Percentiles rank a stretch among this genome's conserved stretches.
phyloP scores from a whole-genome alignment of 2,113 vertebrate genomes.

The Blennius ocellaris region DNA sequence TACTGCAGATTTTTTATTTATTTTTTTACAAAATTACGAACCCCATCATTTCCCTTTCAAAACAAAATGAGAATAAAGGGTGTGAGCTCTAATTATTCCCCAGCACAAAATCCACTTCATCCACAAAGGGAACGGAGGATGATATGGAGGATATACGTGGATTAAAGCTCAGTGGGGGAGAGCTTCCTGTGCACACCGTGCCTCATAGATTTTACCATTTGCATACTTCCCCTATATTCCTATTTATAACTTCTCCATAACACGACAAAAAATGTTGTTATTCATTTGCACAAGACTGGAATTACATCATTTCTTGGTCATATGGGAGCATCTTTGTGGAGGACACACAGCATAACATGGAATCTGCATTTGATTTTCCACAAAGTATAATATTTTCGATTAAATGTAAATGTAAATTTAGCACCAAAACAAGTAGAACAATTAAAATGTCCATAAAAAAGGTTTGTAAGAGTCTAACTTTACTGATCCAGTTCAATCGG shows the following conservation, averaged over 20 bases:
- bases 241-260: constrained; percentile 44
- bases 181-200: background rate
- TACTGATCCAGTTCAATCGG: too few relatives aligned
- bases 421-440: too few relatives aligned
- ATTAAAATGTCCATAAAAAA: too few relatives aligned
- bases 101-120: background rate
- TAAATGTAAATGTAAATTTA: too few relatives aligned
- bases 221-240: constrained; percentile 26
- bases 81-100: constrained; percentile 6
- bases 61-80: background rate
- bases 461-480: too few relatives aligned
- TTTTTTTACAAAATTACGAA: background rate
- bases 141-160: background rate
- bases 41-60: background rate
- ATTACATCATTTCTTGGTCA: constrained; percentile 16
- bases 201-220: background rate
- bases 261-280: constrained; percentile 44
- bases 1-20: background rate
- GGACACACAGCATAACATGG: background rate
- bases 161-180: constrained; percentile 2
- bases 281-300: constrained; percentile 45
- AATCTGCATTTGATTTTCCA: too few relatives aligned
- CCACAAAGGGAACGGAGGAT: background rate
- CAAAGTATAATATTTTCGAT: too few relatives aligned
- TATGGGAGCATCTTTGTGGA: constrained; percentile 32